Evolutionary conservation across 2,113 vertebrate species (phyloP), one percentile per base, ranked within the genome.

Genomic region (Python bivittatus): DNA sequence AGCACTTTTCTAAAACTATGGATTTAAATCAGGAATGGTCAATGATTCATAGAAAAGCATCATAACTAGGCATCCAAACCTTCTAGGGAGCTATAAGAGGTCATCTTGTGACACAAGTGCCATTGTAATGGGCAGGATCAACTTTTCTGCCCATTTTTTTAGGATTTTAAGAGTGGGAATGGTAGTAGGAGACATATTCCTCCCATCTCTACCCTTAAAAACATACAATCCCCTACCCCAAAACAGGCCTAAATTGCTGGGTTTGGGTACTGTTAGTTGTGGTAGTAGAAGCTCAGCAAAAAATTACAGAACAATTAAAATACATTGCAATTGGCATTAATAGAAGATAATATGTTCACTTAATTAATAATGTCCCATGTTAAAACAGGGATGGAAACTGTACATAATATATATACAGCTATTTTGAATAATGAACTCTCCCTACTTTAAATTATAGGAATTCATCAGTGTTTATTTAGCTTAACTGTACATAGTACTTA

Each of bases 401-500:
- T 38, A n/a, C n/a, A n/a, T n/a, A 79, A 38, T 38, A 38, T 17
- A 38, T 42, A 84, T 61, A 60, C 6, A 88, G 33, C 54, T 79
- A 91, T 25, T 44, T 42, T 2, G 22, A 91, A 56, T 11, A 60
- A 7, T 52, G 38, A 83, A 88, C 25, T 84, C 57, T 61, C 29
- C 68, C 38, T 60, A 42, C 0, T 44, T 0, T 68, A 11, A 88
- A 84, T 12, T 33, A 91, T 8, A 88, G 58, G 13, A 57, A 84
- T 53, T 38, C 20, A 89, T 27, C 7, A 44, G 25, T 89, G 11
- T 89, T 84, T 72, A 89, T 84, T 88, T 86, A 90, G 22, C 38
- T 86, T 79, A 27, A 58, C 11, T 54, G 13, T 56, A 84, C 0
- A 0, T 27, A 23, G 17, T 91, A 97, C 99, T 98, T 96, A 99